A percentile compares a stretch with the other conserved stretches of the same genome.
Evolutionary conservation across 2,113 vertebrate species (phyloP).

Genomic region (Hippoglossus stenolepis): DNA sequence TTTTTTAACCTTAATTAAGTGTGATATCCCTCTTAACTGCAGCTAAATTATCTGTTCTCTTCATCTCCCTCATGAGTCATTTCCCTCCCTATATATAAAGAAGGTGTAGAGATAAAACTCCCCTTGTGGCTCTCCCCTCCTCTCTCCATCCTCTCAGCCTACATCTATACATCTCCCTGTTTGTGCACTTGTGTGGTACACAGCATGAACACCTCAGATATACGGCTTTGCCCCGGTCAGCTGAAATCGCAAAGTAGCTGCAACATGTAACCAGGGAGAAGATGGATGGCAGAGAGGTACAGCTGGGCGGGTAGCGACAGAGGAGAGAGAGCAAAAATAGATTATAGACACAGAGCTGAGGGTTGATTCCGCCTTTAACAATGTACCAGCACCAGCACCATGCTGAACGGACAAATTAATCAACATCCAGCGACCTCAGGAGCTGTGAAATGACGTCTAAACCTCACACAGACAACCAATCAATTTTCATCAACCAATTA

Average conservation of each 20-base stretch:
- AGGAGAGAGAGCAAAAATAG: slow-evolving; percentile 13
- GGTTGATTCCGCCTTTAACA: slow-evolving; percentile 22
- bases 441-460: slow-evolving; percentile 45
- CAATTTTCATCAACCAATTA: slow-evolving; percentile 68
- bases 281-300: slow-evolving; percentile 49
- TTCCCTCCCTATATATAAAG: slow-evolving; percentile 17
- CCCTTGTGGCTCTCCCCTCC: not conserved
- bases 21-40: slow-evolving; percentile 56
- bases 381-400: slow-evolving; percentile 4
- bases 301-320: slow-evolving; percentile 3
- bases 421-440: slow-evolving; percentile 39
- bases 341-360: slow-evolving; percentile 15
- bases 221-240: slow-evolving; percentile 53
- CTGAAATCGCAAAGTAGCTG: slow-evolving; percentile 57
- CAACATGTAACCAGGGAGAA: slow-evolving; percentile 54
- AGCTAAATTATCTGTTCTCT: slow-evolving; percentile 54
- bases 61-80: slow-evolving; percentile 43
- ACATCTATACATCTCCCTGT: slow-evolving; percentile 7
- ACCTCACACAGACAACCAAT: slow-evolving; percentile 43
- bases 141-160: slow-evolving; percentile 11
- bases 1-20: slow-evolving; percentile 56
- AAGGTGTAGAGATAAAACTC: slow-evolving; percentile 17
- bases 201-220: slow-evolving; percentile 32
- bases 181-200: slow-evolving; percentile 19
- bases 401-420: slow-evolving; percentile 35